These are phyloP conservation scores for Tenthredo livida DNA, from an alignment of 2,888 invertebrate species.

Conservation along the genomic window DNA sequence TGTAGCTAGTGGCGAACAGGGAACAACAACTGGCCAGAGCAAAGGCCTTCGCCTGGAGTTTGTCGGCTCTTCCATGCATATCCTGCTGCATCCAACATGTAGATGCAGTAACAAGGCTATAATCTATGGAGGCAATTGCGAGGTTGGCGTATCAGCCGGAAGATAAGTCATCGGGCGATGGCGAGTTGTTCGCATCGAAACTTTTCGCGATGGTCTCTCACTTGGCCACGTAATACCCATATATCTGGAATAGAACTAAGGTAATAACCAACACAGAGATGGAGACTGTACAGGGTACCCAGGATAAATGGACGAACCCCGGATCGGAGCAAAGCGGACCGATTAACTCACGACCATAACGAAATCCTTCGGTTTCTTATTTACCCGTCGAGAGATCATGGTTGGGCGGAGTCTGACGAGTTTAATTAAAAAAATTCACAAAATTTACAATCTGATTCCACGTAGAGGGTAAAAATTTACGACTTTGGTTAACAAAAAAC, in stretches of 20 bases:
- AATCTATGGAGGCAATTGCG: slow-evolving; percentile 54
- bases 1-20: slow-evolving; percentile 52
- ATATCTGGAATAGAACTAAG: slow-evolving; percentile 33
- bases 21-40: slow-evolving; percentile 50
- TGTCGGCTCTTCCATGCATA: slow-evolving; percentile 50
- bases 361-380: slow-evolving; percentile 16
- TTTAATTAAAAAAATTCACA: slow-evolving; percentile 49
- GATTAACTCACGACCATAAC: slow-evolving; percentile 26
- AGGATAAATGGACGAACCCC: not conserved
- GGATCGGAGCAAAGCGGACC: not conserved
- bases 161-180: slow-evolving; percentile 52
- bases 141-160: slow-evolving; percentile 50
- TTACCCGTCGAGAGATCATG: slow-evolving; percentile 27
- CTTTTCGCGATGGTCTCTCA: slow-evolving; percentile 41
- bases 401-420: slow-evolving; percentile 23
- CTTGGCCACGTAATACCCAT: slow-evolving; percentile 37
- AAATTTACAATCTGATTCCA: slow-evolving; percentile 46
- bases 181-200: slow-evolving; percentile 47
- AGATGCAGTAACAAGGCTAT: slow-evolving; percentile 54
- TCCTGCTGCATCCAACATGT: slow-evolving; percentile 46
- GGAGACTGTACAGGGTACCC: not conserved
- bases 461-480: slow-evolving; percentile 55
- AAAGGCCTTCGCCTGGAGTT: slow-evolving; percentile 46
- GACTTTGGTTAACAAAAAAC: slow-evolving; percentile 28
- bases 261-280: slow-evolving; percentile 25